Evolutionary conservation across 2,113 vertebrate species (phyloP).

Genomic region (Oenanthe melanoleuca): DNA sequence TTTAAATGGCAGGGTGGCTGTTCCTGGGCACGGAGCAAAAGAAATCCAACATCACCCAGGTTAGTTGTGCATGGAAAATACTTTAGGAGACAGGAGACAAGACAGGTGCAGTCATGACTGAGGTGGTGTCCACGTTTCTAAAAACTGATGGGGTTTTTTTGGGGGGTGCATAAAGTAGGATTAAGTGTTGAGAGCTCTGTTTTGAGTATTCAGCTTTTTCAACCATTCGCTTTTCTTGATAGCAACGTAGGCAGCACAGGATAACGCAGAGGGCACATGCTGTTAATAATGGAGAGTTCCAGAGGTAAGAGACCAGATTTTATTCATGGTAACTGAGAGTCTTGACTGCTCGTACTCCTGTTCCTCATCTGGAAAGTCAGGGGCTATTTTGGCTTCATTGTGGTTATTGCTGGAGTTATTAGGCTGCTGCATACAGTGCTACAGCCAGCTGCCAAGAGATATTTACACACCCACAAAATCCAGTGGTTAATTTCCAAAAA

Average conservation of each 20-base stretch:
- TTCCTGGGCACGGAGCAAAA: not conserved
- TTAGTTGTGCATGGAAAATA: not conserved
- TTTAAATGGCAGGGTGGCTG: not conserved
- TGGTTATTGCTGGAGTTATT: not conserved
- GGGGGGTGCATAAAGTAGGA: not conserved
- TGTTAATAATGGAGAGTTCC: slow-evolving; percentile 73
- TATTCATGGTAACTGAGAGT: fast-evolving
- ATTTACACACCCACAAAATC: no score
- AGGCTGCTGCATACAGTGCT: not conserved
- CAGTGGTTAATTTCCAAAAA: not conserved
- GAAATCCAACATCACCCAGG: not conserved
- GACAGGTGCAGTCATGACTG: not conserved
- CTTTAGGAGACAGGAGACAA: not conserved
- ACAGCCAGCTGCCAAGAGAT: not conserved
- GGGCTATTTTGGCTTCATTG: not conserved
- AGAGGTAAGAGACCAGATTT: slow-evolving; percentile 74
- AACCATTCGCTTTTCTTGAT: not conserved
- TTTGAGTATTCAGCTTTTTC: not conserved
- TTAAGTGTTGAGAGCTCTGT: not conserved
- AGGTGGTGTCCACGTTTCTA: not conserved
- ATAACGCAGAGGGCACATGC: slow-evolving; percentile 69
- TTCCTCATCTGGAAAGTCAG: not conserved
- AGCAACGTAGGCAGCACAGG: slow-evolving; percentile 79
- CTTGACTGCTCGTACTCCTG: not conserved
- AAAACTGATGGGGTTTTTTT: not conserved